Conservation (phyloP, 2,888 invertebrate genomes). For the Plagiodera versicolora region DNA sequence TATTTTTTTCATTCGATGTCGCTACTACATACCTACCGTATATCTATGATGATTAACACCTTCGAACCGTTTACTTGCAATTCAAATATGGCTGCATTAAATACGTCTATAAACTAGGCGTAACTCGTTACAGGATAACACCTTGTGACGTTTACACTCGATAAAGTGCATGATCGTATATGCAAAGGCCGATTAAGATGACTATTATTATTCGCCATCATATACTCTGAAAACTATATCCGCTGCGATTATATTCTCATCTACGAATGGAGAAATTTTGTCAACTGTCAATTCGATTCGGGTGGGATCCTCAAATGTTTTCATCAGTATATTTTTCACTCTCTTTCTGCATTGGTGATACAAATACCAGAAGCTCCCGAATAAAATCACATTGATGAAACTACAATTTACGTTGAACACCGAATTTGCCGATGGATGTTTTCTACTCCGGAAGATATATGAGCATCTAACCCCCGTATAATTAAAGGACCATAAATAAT, state of each 20-base stretch:
- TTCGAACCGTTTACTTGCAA: background rate
- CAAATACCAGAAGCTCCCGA: too few relatives aligned
- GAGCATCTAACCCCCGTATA: slow-evolving; percentile 32
- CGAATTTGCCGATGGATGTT: slow-evolving; percentile 11
- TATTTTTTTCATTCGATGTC: too few relatives aligned
- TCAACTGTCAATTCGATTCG: too few relatives aligned
- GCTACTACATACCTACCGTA: background rate
- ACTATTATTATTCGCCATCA: background rate
- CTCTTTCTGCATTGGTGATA: too few relatives aligned
- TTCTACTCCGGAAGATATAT: slow-evolving; percentile 27
- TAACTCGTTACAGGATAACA: slow-evolving; percentile 10
- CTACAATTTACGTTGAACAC: background rate
- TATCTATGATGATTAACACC: slow-evolving; percentile 11
- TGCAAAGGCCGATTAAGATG: background rate
- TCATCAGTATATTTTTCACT: too few relatives aligned
- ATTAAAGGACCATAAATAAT: slow-evolving; percentile 37
- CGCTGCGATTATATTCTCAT: background rate
- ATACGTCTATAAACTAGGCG: slow-evolving; percentile 9
- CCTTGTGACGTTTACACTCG: slow-evolving; percentile 12
- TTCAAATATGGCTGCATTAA: slow-evolving; percentile 11
- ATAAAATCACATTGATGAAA: too few relatives aligned
- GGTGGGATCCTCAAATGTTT: too few relatives aligned
- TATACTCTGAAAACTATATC: background rate
- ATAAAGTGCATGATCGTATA: slow-evolving; percentile 7
- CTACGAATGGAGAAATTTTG: too few relatives aligned